Base-by-base conservation (phyloP, 2,888 invertebrate species). In the Nesidiocoris tenuis region DNA sequence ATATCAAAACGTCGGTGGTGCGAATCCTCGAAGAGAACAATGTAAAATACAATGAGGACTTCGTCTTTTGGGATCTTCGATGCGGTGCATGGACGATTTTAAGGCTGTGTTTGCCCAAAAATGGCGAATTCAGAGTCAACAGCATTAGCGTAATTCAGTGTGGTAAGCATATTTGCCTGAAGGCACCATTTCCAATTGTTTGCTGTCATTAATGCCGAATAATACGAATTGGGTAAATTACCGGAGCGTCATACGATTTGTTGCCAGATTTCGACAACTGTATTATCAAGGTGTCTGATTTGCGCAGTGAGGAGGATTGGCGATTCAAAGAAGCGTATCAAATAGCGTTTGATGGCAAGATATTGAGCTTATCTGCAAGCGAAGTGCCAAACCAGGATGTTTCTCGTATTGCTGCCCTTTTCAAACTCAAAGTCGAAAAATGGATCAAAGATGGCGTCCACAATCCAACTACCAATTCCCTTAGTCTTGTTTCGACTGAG, bases 401-500 rank as follows among this genome's bases (percentile, higher is more conserved):
- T 22, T 39, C 23, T 18, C 55, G 65, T 12, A 56, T 65, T 25
- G n/a, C 56, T 25, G 59, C 55, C 12, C 3, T 57, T 55, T 61
- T 83, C 91, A 55, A 84, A 90, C 79, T 85, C 86, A 16, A 89
- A 89, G 82, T 91, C 77, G 79, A 87, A 0, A 89, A 88, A 81
- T 91, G 91, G 90, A 85, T 87, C 80, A 84, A 86, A 81, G 80
- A 54, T 24, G 74, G 82, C 79, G 80, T 83, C 80, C 82, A 81
- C 79, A 59, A 80, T 61, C 80, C 82, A 72, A 57, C 79, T 71
- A 80, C 79, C 79, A 84, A 85, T 78, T 94, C 94, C 0, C 84
- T 95, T 61, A 85, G 86, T 75, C 85, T 93, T 56, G 85, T 96
- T 1, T 84, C 88, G 12, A 83, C 88, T 12, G 90, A 91, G 78